Base-by-base conservation (phyloP, 2,113 vertebrate genomes). In the Lynx canadensis region DNA sequence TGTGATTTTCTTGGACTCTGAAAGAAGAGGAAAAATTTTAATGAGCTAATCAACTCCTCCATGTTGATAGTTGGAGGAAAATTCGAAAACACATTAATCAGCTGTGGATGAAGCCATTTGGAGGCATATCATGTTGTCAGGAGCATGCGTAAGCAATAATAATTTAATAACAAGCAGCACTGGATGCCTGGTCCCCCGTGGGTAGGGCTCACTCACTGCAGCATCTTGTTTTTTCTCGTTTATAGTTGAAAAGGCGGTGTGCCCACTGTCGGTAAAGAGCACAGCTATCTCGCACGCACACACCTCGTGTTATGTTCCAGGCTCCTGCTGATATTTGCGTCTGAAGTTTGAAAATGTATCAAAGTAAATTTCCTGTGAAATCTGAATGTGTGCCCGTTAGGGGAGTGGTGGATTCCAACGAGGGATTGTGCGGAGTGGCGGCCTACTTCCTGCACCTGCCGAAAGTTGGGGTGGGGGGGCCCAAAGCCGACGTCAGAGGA, bases 1-100 rank as follows among this genome's bases (percentile, higher is more conserved):
- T 97, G 90, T 94, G 97, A 97, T 97, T 96, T 96, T 97, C 92
- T 91, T 91, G 80, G 87, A 71, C 91, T 88, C 94, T 45, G 92
- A 94, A 83, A 80, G 80, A 80, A 96, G 80, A 97, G 92, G 84
- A 12, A 84, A 73, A 57, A 68, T 74, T 89, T 82, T 92, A 97
- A 97, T 88, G 60, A 1, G 31, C 41, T 92, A 89, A 94, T 96
- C 97, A 88, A 69, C 80, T 92, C 94, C 85, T 76, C 80, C 60
- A 0, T 91, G 92, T 57, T 95, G 92, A 96, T 66, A 38, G 76
- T n/a, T 14, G 55, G 93, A 86, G 36, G 45, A 4, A 38, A 80
- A 82, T 65, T 81, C 33, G 71, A 5, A 66, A 90, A 78, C 90
- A 33, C 71, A 73, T 96, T 81, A 65, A 90, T 96, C 95, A 94